phyloP scores from a whole-genome alignment of 2,888 invertebrate genomes.

The Branchipolynoe longqiensis region DNA sequence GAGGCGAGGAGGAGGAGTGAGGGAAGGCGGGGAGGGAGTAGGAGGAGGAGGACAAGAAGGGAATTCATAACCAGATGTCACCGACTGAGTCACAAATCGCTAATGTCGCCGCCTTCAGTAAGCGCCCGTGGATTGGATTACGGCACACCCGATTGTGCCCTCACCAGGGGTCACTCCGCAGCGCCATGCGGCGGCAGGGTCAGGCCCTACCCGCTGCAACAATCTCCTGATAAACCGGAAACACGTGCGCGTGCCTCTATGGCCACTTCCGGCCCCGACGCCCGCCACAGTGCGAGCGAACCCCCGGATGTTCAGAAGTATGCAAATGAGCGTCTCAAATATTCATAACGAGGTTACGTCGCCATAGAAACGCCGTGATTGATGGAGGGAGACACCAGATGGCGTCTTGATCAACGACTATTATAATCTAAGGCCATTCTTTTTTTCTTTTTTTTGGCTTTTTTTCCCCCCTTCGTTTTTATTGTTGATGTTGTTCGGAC shows the following conservation, averaged over 20 bases:
- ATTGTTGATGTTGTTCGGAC: too few relatives aligned
- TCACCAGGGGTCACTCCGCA: not conserved
- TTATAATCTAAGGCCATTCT: not conserved
- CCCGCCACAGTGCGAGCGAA: too few relatives aligned
- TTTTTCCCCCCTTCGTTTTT: too few relatives aligned
- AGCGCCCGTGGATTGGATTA: conserved; percentile 14
- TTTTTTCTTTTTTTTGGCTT: too few relatives aligned
- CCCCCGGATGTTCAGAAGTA: conserved; percentile 29
- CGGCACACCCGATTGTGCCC: not conserved
- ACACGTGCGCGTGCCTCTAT: conserved; percentile 5
- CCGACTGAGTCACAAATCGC: conserved; percentile 9
- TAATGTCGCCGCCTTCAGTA: conserved; percentile 24
- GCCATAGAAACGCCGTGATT: conserved; percentile 41
- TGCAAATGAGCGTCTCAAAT: conserved; percentile 35
- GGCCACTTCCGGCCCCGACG: conserved; percentile 7
- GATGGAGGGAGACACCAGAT: conserved; percentile 44
- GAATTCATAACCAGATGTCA: not conserved
- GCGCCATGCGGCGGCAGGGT: conserved; percentile 5
- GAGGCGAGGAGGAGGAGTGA: too few relatives aligned
- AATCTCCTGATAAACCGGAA: conserved; percentile 35
- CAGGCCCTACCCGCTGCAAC: conserved; percentile 1
- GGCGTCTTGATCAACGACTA: conserved; percentile 15
- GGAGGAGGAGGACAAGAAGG: not conserved
- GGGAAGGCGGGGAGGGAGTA: too few relatives aligned
- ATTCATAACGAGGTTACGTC: conserved; percentile 51